Evolutionary conservation across 2,888 invertebrate genomes (phyloP), one percentile per base, ranked within the genome.

Genomic region (Tetheella fluctuosa): DNA sequence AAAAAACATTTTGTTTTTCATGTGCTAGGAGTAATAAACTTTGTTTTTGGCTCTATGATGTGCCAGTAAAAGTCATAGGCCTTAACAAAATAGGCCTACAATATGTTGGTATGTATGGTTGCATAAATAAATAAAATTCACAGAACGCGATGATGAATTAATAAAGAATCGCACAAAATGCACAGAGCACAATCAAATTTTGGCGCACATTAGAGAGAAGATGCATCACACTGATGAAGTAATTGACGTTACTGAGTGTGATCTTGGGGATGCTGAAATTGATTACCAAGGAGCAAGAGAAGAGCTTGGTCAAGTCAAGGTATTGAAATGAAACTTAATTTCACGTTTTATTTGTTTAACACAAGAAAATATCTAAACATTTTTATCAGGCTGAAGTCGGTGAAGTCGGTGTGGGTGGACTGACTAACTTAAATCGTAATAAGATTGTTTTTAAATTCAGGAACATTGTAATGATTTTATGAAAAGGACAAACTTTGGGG

Each of bases 131-230:
- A 54, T 54, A n/a, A 10, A 17, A 20, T 55, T 25, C 6, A 30
- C 70, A 93, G 93, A 93, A 65, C 84, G 91, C 10, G 91, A 93
- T 64, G 92, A 92, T 28, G 92, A 93, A 62, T 80, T 93, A 1
- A 88, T 90, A 58, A 91, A 83, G 67, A 90, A 93, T 68, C 86
- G 93, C 1, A 67, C 73, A 0, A 92, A 90, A 70, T 93, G 92
- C 59, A 89, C 90, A 1, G 92, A 93, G 65, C 90, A 93, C 64
- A 92, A 92, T 67, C 91, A 92, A 67, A 94, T 90, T 59, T 73
- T 91, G 60, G 92, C 92, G 10, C 93, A 93, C 65, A 93, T 93
- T 3, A 83, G 91, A 63, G 93, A 93, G 64, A 93, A 93, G 69
- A 92, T 93, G 91, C 81, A 90, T 67, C 93, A 91, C 69, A 92